Evolutionary conservation across 2,888 invertebrate species (phyloP).

Genomic region (Cacoxenus indagator): DNA sequence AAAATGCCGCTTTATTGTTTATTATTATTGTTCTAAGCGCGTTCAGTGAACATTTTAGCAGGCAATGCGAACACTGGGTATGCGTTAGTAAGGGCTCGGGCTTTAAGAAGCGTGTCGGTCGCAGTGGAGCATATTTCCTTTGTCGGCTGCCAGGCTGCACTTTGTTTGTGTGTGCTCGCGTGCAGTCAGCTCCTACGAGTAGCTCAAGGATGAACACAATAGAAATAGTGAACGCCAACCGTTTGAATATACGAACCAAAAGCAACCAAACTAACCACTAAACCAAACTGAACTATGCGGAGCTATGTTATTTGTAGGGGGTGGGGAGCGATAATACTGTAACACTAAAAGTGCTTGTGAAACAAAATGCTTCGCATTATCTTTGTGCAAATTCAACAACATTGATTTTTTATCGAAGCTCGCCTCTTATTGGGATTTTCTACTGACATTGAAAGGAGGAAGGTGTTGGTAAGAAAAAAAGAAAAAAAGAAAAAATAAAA

Average conservation of each 20-base stretch:
- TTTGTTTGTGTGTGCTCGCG: conserved; percentile 20
- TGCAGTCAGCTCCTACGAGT: conserved; percentile 41
- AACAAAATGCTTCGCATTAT: neutral
- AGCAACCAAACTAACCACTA: conserved; percentile 24
- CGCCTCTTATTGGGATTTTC: too few relatives aligned
- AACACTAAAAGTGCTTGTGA: neutral
- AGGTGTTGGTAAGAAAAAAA: too few relatives aligned
- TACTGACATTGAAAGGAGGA: too few relatives aligned
- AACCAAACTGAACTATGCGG: neutral
- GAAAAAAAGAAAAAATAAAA: too few relatives aligned
- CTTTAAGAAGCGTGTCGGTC: neutral
- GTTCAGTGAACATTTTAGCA: conserved; percentile 39
- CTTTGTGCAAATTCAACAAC: neutral
- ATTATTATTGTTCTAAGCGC: conserved; percentile 62
- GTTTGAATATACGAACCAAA: too few relatives aligned
- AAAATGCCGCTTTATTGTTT: conserved; percentile 50
- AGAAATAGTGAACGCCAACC: neutral
- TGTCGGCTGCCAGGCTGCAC: conserved; percentile 10
- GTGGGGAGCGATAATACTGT: neutral
- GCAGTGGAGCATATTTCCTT: neutral
- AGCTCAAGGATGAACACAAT: conserved; percentile 50
- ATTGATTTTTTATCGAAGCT: neutral
- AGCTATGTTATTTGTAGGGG: neutral
- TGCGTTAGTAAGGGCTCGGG: neutral
- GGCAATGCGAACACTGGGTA: neutral